Base-by-base conservation (phyloP, 2,888 invertebrate genomes). In the Drosophila mimica region DNA sequence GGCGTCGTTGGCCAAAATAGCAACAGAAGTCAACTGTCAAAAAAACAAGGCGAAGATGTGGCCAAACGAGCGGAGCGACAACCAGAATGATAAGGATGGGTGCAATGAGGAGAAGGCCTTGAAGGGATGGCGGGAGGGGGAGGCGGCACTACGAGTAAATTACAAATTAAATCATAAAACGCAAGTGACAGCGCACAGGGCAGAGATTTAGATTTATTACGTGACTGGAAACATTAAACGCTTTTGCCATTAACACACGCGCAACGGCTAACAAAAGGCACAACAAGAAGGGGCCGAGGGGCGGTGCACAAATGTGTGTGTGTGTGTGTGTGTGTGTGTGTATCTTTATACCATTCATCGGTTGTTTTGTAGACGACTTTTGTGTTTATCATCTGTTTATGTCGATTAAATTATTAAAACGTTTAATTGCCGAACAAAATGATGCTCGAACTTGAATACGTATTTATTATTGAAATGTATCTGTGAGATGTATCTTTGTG, bases 221-320 rank as follows among this genome's bases (percentile, higher is more conserved):
- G 87, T 87, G 87, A 87, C 87, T 86, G 83, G 87, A 90, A 87
- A 87, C 82, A 90, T 90, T 90, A 87, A 87, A 90, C 90, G 89
- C 71, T 81, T 64, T 81, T 73, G 88, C 89, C 88, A 85, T 85
- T 85, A 85, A 89, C 85, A 88, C 85, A 85, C 85, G 85, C 89
- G 75, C 54, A 15, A 38, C 51, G 69, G 30, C 40, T 7, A 57
- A 1, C 69, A 60, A 62, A 49, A 33, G 34, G 30, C 51, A 28
- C 17, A 46, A 46, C 54, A 25, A n/a, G 2, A 25, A 25, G 25
- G 25, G 2, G 25, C 2, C 25, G 25, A n/a, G 56, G 33, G 38
- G 46, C 28, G 40, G 30, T 31, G 31, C 3, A 8, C 6, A 0
- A 3, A 3, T 20, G 3, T n/a, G 25, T 13, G 52, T 8, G 31